Percentiles rank a stretch among this genome's conserved stretches.
Evolutionary conservation across 2,797 vertebrate genomes (phyloP).

Genomic region (Falco naumanni): DNA sequence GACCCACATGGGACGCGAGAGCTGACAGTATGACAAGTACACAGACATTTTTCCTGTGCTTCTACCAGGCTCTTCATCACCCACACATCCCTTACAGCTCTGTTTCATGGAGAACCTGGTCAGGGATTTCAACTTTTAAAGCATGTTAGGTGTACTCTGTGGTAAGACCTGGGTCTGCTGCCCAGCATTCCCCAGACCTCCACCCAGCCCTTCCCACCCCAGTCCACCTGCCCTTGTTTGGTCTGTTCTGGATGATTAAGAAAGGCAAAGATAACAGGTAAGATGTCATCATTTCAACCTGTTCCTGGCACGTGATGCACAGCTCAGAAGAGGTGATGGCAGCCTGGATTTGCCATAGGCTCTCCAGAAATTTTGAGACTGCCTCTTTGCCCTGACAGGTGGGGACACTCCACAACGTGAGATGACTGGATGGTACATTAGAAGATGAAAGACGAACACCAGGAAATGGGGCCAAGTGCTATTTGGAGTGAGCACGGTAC

Average conservation of each 20-base stretch:
- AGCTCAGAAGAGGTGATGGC: neutral
- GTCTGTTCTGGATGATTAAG: neutral
- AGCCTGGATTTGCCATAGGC: neutral
- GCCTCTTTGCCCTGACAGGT: neutral
- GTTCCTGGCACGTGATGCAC: neutral
- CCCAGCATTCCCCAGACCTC: neutral
- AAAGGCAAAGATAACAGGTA: neutral
- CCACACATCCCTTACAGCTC: neutral
- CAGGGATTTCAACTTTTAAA: neutral
- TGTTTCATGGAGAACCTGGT: neutral
- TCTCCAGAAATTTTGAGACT: neutral
- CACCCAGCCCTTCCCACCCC: neutral
- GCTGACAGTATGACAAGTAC: neutral
- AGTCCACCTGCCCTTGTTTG: neutral
- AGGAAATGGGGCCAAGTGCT: neutral
- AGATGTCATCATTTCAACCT: neutral
- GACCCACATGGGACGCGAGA: neutral
- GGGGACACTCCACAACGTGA: neutral
- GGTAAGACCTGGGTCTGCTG: neutral
- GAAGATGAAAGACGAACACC: neutral
- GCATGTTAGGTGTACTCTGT: neutral
- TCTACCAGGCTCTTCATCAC: neutral
- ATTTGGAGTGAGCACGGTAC: neutral
- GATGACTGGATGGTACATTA: neutral
- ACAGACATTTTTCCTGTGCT: neutral